Evolutionary conservation across 2,888 invertebrate genomes (phyloP), one percentile per base, ranked within the genome.

Genomic region (Pyrochroa serraticornis): DNA sequence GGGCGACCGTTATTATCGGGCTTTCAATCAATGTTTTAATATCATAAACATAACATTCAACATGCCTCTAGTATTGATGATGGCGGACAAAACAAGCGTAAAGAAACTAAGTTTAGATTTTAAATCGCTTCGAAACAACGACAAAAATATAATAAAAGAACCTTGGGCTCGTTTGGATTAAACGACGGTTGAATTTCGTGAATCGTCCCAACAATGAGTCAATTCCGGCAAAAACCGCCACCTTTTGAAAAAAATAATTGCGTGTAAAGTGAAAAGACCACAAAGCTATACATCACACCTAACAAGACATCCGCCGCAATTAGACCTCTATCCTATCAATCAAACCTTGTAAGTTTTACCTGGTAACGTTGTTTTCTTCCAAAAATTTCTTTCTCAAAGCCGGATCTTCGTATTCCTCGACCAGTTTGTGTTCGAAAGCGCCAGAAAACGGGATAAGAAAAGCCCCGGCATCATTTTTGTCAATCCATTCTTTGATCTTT

Each of bases 401-500:
- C 0, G 88, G 88, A 7, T 84, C 79, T 7, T 91, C 90, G 88
- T 96, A 92, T 66, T 98, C 96, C 64, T 97, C 95, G 39, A 89
- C 74, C 13, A 97, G 77, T 79, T 92, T 91, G 57, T 86, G 84
- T 80, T 99, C 99, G 71, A 97, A 89, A 8, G 84, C 89, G 0
- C 97, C 98, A 10, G 97, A 97, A 82, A 99, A 98, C 0, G 98
- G 98, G 65, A 99, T 96, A 36, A 98, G 87, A 1, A 88, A 83
- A 0, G 97, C 89, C 1, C 97, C 97, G 0, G 96, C 92, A 77
- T 99, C 99, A 76, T 97, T 89, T 75, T 92, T 92, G 79, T 99
- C 97, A 66, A 99, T 92, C 97, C 97, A 99, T 78, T 97, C 97
- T 79, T 99, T 99, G 73, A 99, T 92, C 82, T 97, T 97, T 44